A percentile compares a stretch with the other conserved stretches of the same genome.
Conservation (phyloP, 1,140 invertebrate genomes). For the Drosophila tristis region DNA sequence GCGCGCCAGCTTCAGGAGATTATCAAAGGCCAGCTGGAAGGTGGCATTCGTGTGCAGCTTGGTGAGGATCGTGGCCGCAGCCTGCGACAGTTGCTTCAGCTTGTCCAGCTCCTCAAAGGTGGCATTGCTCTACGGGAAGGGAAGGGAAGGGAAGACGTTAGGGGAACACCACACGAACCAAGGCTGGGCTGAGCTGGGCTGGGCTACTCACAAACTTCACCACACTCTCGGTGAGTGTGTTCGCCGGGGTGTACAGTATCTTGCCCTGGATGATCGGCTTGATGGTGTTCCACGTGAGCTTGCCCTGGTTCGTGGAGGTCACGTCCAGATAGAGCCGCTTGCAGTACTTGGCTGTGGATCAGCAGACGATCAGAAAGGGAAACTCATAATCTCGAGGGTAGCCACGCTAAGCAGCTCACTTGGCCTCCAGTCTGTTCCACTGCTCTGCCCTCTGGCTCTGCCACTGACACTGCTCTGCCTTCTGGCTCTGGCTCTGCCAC, state of each 20-base stretch:
- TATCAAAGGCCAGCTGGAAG: conserved; percentile 73
- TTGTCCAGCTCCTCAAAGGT: conserved; percentile 86
- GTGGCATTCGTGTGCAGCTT: conserved; percentile 66
- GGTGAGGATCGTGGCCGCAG: conserved; percentile 52
- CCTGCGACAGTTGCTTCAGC: conserved; percentile 69
- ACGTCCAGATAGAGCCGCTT: conserved; percentile 87
- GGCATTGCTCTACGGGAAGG: conserved; percentile 84
- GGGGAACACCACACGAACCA: too few species aligned
- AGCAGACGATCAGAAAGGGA: not conserved
- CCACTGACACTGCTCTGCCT: too few species aligned
- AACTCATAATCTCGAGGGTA: not conserved
- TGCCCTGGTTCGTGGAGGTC: conserved; percentile 86
- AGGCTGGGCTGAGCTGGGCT: too few species aligned
- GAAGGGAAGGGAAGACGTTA: not conserved
- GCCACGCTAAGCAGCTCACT: conserved; percentile 23
- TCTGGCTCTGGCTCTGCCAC: too few species aligned
- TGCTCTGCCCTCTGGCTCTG: too few species aligned
- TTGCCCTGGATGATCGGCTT: conserved; percentile 88
- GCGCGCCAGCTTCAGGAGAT: conserved; percentile 71
- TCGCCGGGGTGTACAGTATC: conserved; percentile 87
- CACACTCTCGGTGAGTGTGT: conserved; percentile 84
- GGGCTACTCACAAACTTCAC: conserved; percentile 84
- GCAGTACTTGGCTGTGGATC: conserved; percentile 86
- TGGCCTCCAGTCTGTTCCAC: conserved; percentile 46
- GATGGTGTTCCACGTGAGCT: conserved; percentile 88